A percentile compares a stretch with the other conserved stretches of the same genome.
Conservation (phyloP, 2,797 vertebrate species). For the Monodelphis domestica region DNA sequence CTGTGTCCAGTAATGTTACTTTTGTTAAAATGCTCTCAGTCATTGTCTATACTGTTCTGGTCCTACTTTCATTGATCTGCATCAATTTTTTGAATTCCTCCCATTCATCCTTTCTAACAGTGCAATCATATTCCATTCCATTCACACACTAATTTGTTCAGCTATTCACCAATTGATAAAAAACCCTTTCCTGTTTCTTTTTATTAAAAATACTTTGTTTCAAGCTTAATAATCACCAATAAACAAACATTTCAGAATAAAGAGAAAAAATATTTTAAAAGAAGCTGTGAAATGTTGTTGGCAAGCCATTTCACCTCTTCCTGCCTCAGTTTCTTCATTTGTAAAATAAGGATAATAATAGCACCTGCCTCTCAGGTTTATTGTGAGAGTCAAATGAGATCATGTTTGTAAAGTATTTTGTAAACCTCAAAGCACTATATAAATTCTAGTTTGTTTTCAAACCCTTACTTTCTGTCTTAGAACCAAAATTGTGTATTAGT, state of each 20-base stretch:
- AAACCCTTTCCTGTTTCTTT: not conserved
- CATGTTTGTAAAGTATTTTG: not conserved
- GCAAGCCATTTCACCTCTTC: not conserved
- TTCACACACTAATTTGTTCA: not conserved
- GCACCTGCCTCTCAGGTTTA: not conserved
- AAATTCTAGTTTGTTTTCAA: too few species aligned
- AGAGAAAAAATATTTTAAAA: not conserved
- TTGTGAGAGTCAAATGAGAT: not conserved
- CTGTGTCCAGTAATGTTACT: fast-evolving
- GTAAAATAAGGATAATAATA: not conserved
- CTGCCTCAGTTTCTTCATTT: not conserved
- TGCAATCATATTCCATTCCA: not conserved
- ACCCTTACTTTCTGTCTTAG: too few species aligned
- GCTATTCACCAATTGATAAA: not conserved
- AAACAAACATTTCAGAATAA: not conserved
- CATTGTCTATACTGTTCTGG: not conserved
- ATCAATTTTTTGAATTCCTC: not conserved
- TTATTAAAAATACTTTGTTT: not conserved
- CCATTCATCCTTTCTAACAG: not conserved
- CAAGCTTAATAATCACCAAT: not conserved
- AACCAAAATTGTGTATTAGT: too few species aligned
- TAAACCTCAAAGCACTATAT: not conserved
- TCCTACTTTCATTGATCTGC: not conserved
- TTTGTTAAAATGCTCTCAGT: not conserved
- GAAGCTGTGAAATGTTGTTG: not conserved